Conservation (phyloP, 1,140 invertebrate genomes). For the Globodera rostochiensis region DNA sequence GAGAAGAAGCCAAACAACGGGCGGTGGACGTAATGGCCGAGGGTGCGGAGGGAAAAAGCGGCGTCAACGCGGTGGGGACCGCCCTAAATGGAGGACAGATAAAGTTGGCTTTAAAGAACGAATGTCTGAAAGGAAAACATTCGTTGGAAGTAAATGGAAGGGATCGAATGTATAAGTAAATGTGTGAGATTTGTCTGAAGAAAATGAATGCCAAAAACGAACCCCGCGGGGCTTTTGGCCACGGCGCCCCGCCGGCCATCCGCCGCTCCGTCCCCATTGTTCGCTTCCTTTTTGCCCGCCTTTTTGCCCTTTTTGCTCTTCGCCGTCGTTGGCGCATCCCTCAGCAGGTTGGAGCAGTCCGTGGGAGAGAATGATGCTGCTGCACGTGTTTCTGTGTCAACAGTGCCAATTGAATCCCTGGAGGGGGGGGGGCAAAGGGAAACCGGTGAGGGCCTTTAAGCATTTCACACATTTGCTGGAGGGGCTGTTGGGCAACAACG, state of each 20-base stretch:
- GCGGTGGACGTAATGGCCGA: too few species aligned
- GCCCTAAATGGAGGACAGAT: too few species aligned
- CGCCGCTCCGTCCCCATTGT: background rate
- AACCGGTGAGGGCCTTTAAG: too few species aligned
- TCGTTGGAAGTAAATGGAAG: too few species aligned
- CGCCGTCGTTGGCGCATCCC: background rate
- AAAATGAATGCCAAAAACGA: too few species aligned
- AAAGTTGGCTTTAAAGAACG: too few species aligned
- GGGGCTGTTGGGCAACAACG: background rate
- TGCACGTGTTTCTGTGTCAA: background rate
- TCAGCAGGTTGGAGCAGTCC: background rate
- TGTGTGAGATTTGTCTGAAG: too few species aligned
- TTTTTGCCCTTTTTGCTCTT: conserved; percentile 4
- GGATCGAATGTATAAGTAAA: too few species aligned
- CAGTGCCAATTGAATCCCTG: background rate
- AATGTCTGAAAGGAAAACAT: too few species aligned
- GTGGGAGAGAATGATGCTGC: background rate
- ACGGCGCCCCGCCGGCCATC: background rate
- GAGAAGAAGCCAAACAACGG: background rate
- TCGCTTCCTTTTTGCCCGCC: background rate
- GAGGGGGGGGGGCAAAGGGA: too few species aligned
- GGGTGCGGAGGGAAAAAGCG: background rate
- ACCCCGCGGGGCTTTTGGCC: background rate
- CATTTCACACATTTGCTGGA: background rate
- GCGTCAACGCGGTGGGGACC: background rate